Evolutionary conservation across 2,888 invertebrate species (phyloP).

Genomic region (Yponomeuta malinellus): DNA sequence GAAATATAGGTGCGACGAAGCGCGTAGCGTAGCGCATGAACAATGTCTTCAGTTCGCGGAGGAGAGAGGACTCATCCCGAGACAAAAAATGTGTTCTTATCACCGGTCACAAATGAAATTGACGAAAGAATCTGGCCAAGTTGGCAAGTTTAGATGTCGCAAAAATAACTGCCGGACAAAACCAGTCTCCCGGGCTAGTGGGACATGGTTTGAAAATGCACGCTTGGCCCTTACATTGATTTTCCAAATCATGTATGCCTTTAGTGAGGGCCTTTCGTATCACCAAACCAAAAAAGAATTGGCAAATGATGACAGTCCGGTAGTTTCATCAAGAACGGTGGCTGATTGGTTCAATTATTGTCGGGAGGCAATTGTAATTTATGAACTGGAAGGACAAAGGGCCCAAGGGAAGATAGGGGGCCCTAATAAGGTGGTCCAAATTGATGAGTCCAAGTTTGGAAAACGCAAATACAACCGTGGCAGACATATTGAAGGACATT

Average conservation of each 20-base stretch:
- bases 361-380: slow-evolving; percentile 20
- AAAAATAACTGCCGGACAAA: background rate
- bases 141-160: background rate
- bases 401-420: slow-evolving; percentile 22
- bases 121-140: background rate
- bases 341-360: slow-evolving; percentile 8
- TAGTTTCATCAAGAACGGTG: background rate
- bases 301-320: background rate
- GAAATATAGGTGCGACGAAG: background rate
- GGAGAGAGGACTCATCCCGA: background rate
- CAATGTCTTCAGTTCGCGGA: background rate
- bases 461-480: slow-evolving; percentile 23
- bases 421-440: slow-evolving; percentile 24
- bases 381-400: slow-evolving; percentile 19
- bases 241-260: slow-evolving; percentile 1
- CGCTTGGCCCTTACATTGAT: slow-evolving; percentile 1
- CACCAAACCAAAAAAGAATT: background rate
- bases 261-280: slow-evolving; percentile 12
- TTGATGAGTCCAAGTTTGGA: slow-evolving; percentile 25
- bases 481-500: slow-evolving; percentile 21
- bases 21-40: background rate
- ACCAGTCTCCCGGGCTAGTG: background rate
- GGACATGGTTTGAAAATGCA: background rate
- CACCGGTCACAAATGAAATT: background rate
- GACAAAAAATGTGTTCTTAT: background rate